Conservation (phyloP, 2,888 invertebrate species). For the Ectropis crepuscularia region DNA sequence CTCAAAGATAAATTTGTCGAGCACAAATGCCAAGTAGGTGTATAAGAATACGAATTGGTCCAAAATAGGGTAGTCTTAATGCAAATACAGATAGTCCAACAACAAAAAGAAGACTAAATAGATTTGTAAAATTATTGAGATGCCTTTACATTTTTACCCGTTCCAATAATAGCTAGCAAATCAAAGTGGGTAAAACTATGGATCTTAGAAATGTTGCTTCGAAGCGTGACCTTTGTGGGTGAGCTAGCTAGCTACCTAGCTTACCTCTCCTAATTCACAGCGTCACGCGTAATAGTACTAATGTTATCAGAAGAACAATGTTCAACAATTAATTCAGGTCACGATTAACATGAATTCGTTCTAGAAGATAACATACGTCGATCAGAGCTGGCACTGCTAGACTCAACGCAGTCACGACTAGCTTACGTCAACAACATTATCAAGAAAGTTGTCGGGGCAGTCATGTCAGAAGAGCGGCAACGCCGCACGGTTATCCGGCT, state of each 20-base stretch:
- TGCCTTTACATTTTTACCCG: no score
- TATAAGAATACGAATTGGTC: no score
- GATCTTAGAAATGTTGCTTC: no score
- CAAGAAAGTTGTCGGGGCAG: slow-evolving; percentile 32
- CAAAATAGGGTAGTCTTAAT: no score
- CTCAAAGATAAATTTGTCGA: no score
- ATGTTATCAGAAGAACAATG: slow-evolving; percentile 10
- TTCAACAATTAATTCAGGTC: neutral
- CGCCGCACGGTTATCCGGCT: slow-evolving; percentile 30
- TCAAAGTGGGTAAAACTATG: no score
- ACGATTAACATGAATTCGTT: slow-evolving; percentile 4
- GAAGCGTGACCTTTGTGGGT: no score
- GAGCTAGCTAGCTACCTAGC: slow-evolving; percentile 1
- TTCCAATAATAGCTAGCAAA: no score
- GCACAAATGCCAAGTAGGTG: no score
- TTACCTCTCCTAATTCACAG: neutral
- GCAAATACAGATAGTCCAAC: no score
- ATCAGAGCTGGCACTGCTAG: slow-evolving; percentile 4
- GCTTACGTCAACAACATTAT: slow-evolving; percentile 4
- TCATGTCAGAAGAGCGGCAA: slow-evolving; percentile 43
- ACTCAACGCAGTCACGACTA: slow-evolving; percentile 2
- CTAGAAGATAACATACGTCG: slow-evolving; percentile 18
- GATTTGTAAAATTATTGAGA: no score
- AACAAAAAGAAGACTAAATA: no score
- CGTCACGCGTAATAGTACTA: slow-evolving; percentile 10